Evolutionary conservation across 2,113 vertebrate genomes (phyloP).

Genomic region (Heptranchias perlo): DNA sequence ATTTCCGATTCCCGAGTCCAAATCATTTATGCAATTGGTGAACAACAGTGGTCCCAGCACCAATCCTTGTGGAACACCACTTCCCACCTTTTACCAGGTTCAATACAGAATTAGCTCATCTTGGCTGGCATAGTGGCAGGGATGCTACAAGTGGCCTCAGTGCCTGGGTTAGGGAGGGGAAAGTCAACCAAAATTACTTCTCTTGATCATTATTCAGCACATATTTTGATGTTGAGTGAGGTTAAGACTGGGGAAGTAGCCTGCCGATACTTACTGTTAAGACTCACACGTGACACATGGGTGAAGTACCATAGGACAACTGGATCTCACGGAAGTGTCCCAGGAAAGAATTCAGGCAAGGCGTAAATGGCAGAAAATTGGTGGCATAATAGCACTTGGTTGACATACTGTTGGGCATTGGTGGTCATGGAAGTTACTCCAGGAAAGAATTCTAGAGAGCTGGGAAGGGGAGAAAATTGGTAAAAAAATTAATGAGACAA

Average conservation of each 20-base stretch:
- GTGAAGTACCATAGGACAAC: not conserved
- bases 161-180: not conserved
- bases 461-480: not conserved
- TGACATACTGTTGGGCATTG: not conserved
- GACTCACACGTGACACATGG: not conserved
- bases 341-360: not conserved
- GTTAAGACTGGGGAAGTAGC: not conserved
- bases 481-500: not conserved
- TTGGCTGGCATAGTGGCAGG: not conserved
- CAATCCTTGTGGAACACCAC: too few relatives aligned
- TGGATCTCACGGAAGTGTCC: not conserved
- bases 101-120: not conserved
- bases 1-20: too few relatives aligned
- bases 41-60: too few relatives aligned
- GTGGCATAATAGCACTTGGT: not conserved
- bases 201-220: not conserved
- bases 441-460: not conserved
- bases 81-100: too few relatives aligned
- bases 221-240: not conserved
- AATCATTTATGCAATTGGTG: too few relatives aligned
- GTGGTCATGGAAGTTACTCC: not conserved
- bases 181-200: not conserved
- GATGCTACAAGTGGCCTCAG: too few relatives aligned
- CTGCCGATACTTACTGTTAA: not conserved
- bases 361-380: not conserved